These are phyloP conservation scores for Anodontia alba DNA, from an alignment of 2,888 invertebrate genomes.

Conservation along the genomic window DNA sequence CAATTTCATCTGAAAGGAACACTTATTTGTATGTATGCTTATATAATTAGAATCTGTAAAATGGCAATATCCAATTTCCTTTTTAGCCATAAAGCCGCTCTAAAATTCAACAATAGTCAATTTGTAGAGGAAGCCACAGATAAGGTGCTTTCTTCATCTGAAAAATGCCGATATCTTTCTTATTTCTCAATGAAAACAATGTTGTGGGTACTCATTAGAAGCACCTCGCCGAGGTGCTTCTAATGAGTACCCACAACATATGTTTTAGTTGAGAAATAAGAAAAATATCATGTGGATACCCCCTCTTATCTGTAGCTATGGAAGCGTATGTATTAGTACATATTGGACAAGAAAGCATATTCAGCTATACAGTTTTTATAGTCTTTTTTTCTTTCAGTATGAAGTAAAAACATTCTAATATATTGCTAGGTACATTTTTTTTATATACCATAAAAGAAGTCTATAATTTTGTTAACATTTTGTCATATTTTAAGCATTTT, in stretches of 20 bases:
- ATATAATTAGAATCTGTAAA: constrained; percentile 11
- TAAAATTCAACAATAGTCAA: neutral
- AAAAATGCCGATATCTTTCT: no score
- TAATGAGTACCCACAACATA: no score
- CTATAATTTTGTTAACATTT: constrained; percentile 12
- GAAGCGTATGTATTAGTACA: neutral
- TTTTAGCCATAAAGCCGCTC: constrained; percentile 37
- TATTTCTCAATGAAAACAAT: no score
- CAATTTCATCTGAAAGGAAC: neutral
- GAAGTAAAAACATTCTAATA: neutral
- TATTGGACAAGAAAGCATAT: neutral
- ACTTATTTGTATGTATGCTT: constrained; percentile 4
- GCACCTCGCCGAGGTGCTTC: no score
- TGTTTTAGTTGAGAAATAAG: no score
- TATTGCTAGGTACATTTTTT: constrained; percentile 2
- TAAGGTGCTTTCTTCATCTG: no score
- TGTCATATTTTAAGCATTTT: neutral
- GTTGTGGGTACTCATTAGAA: no score
- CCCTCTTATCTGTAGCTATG: no score
- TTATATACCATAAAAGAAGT: neutral
- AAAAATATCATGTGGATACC: no score
- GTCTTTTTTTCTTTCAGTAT: neutral
- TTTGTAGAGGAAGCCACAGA: neutral
- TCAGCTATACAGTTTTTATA: neutral
- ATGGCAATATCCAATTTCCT: constrained; percentile 71